phyloP scores from a whole-genome alignment of 2,113 vertebrate species.

The Oxyruncus cristatus region DNA sequence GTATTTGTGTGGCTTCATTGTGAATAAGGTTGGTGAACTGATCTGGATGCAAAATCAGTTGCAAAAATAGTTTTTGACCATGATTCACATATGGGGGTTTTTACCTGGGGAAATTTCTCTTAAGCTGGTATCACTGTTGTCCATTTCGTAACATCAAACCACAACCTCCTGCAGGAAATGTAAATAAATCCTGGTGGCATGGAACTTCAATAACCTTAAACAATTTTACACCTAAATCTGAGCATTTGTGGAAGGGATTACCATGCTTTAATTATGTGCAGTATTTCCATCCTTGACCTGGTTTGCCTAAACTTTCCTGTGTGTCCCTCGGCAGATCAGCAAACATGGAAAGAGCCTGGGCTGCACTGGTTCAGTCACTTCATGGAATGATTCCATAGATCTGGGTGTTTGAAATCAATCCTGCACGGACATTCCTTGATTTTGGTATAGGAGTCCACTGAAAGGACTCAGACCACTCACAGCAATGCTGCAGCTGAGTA shows the following conservation, averaged over 20 bases:
- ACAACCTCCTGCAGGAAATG: slow-evolving; percentile 31
- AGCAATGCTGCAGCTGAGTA: background rate
- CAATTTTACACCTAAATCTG: slow-evolving; percentile 34
- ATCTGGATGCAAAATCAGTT: background rate
- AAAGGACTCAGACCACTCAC: background rate
- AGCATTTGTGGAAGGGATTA: slow-evolving; percentile 57
- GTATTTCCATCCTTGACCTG: background rate
- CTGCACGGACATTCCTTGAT: background rate
- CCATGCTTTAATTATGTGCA: slow-evolving; percentile 1
- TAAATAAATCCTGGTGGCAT: slow-evolving; percentile 38
- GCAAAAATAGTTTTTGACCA: background rate
- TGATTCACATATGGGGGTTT: background rate
- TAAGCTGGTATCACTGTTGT: background rate
- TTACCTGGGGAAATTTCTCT: background rate
- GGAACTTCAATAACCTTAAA: slow-evolving; percentile 23
- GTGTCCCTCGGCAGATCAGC: background rate
- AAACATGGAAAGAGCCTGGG: background rate
- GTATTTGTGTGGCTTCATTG: background rate
- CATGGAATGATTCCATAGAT: background rate
- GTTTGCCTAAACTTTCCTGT: background rate
- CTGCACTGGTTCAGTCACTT: background rate
- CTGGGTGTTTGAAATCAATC: background rate
- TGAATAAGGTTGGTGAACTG: background rate
- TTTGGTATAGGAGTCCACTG: background rate
- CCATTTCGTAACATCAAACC: slow-evolving; percentile 13